A percentile compares a stretch with the other conserved stretches of the same genome.
Conservation (phyloP, 2,113 vertebrate species). For the Octodon degus region DNA sequence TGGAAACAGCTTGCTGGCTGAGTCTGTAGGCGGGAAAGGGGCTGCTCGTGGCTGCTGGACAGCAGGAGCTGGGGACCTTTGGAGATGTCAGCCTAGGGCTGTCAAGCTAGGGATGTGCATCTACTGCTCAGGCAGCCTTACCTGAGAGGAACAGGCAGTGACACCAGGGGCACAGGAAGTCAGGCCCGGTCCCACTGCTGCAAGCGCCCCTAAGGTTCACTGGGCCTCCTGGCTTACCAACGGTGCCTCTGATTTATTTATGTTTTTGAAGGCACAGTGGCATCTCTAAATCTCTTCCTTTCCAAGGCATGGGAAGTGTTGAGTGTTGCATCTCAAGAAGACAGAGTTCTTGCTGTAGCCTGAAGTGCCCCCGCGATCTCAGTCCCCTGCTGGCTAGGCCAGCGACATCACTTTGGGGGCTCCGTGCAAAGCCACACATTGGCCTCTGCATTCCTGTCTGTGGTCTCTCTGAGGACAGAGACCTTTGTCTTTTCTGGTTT, state of each 20-base stretch:
- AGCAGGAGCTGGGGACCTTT: fast-evolving
- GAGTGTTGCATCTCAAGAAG: neutral
- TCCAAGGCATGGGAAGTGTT: neutral
- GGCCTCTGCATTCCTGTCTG: neutral
- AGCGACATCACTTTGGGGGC: neutral
- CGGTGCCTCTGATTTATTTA: neutral
- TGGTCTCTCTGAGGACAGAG: neutral
- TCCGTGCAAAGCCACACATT: neutral
- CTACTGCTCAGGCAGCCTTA: neutral
- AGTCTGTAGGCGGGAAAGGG: neutral
- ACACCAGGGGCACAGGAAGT: neutral
- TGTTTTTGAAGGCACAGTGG: neutral
- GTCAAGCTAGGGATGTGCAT: neutral
- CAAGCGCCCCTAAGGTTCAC: fast-evolving
- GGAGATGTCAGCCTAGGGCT: neutral
- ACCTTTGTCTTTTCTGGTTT: neutral
- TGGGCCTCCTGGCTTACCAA: neutral
- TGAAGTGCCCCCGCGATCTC: no score
- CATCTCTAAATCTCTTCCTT: constrained; percentile 24
- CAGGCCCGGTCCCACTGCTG: neutral
- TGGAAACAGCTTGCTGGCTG: constrained; percentile 44
- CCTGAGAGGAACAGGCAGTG: neutral
- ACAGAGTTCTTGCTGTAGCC: neutral
- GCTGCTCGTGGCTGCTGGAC: neutral
- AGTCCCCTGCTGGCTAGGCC: neutral